A percentile compares a stretch with the other conserved stretches of the same genome.
These are phyloP conservation scores for Drosophila infuscata DNA, from an alignment of 2,888 invertebrate species.

Conservation along the genomic window DNA sequence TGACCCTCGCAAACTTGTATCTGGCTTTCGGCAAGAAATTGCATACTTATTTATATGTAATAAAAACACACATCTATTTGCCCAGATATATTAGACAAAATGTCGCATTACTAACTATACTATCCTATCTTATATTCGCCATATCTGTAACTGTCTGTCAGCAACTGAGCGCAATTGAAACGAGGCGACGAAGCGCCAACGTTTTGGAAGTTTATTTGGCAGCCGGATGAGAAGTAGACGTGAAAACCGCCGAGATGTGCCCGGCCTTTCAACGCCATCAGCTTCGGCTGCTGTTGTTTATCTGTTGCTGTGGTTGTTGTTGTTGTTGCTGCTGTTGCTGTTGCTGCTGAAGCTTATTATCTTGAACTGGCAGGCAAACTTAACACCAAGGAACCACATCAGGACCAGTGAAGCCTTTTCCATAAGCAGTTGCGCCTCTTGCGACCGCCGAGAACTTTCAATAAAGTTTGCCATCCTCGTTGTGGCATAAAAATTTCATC, in stretches of 20 bases:
- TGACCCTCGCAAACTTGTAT: slow-evolving; percentile 17
- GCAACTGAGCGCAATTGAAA: slow-evolving; percentile 51
- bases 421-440: slow-evolving; percentile 42
- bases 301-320: slow-evolving; percentile 41
- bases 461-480: slow-evolving; percentile 64
- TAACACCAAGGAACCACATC: slow-evolving; percentile 29
- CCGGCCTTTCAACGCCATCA: slow-evolving; percentile 63
- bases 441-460: slow-evolving; percentile 59
- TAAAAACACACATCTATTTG: slow-evolving; percentile 30
- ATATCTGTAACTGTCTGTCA: slow-evolving; percentile 61
- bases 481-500: slow-evolving; percentile 72
- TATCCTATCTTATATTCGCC: slow-evolving; percentile 19
- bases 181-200: slow-evolving; percentile 74
- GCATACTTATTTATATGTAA: slow-evolving; percentile 39
- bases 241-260: slow-evolving; percentile 52
- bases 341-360: slow-evolving; percentile 65
- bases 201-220: slow-evolving; percentile 78
- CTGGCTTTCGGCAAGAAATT: neutral
- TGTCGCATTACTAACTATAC: slow-evolving; percentile 42
- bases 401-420: slow-evolving; percentile 45
- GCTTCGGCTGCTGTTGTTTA: slow-evolving; percentile 39
- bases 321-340: slow-evolving; percentile 18
- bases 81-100: slow-evolving; percentile 25
- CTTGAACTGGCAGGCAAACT: slow-evolving; percentile 45
- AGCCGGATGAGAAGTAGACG: slow-evolving; percentile 44